Conservation (phyloP, 2,113 vertebrate species). For the Thoracochromis brauschi region DNA sequence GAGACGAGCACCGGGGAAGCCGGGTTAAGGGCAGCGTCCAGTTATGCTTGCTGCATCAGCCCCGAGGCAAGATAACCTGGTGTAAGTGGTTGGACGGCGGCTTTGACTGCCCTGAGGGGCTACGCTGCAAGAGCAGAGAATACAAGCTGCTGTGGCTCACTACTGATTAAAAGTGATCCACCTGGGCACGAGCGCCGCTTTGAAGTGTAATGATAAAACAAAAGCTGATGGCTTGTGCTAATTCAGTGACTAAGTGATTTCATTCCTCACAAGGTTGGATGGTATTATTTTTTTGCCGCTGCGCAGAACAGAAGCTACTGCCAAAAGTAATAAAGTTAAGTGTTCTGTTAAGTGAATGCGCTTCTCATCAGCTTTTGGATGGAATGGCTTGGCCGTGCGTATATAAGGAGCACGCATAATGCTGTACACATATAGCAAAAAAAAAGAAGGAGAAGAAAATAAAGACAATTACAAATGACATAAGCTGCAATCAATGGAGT, state of each 20-base stretch:
- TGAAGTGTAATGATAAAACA: slow-evolving; percentile 56
- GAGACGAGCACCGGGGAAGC: not conserved
- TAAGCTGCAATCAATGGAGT: not conserved
- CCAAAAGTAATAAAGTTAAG: slow-evolving; percentile 56
- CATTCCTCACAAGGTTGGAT: slow-evolving; percentile 25
- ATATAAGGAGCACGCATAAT: not conserved
- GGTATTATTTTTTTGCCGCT: slow-evolving; percentile 46
- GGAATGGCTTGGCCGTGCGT: not conserved
- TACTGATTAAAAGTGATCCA: slow-evolving; percentile 58
- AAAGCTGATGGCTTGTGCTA: slow-evolving; percentile 48
- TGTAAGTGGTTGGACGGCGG: not conserved
- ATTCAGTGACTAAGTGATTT: slow-evolving; percentile 52
- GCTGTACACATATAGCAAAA: not conserved
- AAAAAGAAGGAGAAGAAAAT: not conserved
- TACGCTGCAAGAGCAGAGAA: not conserved
- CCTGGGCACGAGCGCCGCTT: slow-evolving; percentile 44
- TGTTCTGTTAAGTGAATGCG: slow-evolving; percentile 41
- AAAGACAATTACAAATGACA: not conserved
- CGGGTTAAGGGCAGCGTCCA: slow-evolving; percentile 29
- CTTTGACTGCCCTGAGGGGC: slow-evolving; percentile 38
- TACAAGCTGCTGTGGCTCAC: slow-evolving; percentile 48
- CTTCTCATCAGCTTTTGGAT: slow-evolving; percentile 14
- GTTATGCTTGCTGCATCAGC: slow-evolving; percentile 13
- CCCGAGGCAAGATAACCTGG: slow-evolving; percentile 24
- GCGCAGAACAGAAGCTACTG: slow-evolving; percentile 13